phyloP scores from a whole-genome alignment of 2,797 vertebrate species.

The Decapterus maruadsi region DNA sequence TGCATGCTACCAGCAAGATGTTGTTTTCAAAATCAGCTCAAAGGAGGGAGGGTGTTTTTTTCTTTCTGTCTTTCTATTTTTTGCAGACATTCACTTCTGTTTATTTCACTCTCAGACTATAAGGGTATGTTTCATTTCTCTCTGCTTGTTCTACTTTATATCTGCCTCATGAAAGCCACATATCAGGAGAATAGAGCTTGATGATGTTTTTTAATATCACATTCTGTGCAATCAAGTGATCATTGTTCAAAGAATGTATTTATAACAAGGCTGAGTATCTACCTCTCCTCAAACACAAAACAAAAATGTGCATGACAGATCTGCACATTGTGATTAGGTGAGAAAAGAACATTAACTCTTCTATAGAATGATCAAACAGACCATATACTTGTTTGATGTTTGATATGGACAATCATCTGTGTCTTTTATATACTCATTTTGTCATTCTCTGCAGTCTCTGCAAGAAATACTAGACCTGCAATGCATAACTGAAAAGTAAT shows the following conservation, averaged over 20 bases:
- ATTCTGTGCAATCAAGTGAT: conserved; percentile 6
- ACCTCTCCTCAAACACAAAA: background rate
- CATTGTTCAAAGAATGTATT: conserved; percentile 17
- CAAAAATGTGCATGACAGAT: background rate
- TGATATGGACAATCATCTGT: background rate
- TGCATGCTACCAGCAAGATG: conserved; percentile 36
- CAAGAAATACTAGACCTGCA: background rate
- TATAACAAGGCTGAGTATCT: background rate
- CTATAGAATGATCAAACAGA: background rate
- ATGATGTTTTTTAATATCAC: background rate
- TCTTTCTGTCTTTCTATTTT: background rate
- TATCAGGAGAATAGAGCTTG: background rate
- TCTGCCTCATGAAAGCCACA: background rate
- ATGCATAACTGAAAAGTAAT: background rate
- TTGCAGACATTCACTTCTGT: background rate
- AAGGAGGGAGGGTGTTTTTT: background rate
- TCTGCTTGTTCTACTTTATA: background rate
- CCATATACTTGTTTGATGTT: background rate
- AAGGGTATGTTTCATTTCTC: background rate
- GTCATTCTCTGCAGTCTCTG: background rate
- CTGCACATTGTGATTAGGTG: background rate
- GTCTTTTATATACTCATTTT: background rate
- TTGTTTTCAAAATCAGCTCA: conserved; percentile 25
- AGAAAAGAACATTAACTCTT: background rate
- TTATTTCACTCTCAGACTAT: background rate